Conservation (phyloP, 53 echinoderm and acorn worm genomes). For the Patiria pectinifera region DNA sequence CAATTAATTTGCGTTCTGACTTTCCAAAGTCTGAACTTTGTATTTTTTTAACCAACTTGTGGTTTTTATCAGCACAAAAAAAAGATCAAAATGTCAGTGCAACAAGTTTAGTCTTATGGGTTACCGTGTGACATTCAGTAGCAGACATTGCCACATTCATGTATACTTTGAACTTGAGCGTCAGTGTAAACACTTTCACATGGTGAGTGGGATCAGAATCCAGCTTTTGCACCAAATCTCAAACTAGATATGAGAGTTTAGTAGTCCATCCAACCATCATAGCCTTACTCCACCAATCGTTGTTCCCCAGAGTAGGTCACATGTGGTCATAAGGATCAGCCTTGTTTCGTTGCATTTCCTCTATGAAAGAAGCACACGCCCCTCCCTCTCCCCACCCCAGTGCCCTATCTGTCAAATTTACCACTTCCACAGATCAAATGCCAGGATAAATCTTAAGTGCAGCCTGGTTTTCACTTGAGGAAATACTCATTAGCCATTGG, state of each 20-base stretch:
- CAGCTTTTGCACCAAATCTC: no score
- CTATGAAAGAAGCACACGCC: not conserved
- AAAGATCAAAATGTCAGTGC: no score
- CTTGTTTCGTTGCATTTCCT: not conserved
- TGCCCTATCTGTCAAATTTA: constrained; percentile 18
- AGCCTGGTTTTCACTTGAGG: constrained; percentile 20
- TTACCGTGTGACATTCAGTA: no score
- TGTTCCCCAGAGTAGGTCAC: not conserved
- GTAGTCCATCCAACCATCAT: not conserved
- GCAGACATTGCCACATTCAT: no score
- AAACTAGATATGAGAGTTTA: not conserved
- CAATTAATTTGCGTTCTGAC: no score
- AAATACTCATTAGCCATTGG: constrained; percentile 44
- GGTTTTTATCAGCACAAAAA: no score
- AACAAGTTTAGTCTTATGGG: no score
- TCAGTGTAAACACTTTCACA: no score
- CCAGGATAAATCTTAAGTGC: constrained; percentile 20
- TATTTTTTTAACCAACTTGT: no score
- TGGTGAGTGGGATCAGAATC: no score
- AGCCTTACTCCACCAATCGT: not conserved
- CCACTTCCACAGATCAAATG: constrained; percentile 7
- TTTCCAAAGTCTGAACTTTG: no score
- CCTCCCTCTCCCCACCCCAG: not conserved
- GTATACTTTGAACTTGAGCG: no score
- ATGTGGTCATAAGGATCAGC: not conserved